phyloP scores from a whole-genome alignment of 92 coral and sea anemone genomes.

The Zoanthus sociatus region DNA sequence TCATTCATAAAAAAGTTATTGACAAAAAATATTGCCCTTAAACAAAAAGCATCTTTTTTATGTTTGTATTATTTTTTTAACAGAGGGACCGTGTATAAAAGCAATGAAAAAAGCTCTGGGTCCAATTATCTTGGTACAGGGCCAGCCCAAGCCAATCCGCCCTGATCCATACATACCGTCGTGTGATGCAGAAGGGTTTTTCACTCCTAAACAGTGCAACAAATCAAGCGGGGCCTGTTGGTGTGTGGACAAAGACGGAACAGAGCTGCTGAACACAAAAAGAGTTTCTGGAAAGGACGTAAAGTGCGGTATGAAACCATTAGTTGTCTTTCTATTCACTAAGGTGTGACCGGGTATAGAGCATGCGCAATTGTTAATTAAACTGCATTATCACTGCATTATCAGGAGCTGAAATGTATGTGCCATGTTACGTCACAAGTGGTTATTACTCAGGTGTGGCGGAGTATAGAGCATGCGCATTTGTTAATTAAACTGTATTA shows the following conservation, averaged over 20 bases:
- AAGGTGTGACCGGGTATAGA: too few species aligned
- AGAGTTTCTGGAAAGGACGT: constrained; percentile 1
- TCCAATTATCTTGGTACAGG: constrained; percentile 13
- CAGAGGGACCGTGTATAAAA: constrained; percentile 35
- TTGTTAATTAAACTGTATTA: too few species aligned
- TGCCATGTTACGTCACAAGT: too few species aligned
- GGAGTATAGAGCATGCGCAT: too few species aligned
- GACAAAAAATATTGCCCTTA: too few species aligned
- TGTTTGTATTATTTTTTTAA: not conserved
- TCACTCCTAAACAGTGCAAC: constrained; percentile 24
- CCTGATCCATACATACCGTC: constrained; percentile 13
- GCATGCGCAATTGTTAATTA: too few species aligned
- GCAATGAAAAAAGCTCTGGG: constrained; percentile 30
- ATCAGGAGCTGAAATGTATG: too few species aligned
- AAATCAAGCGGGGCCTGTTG: constrained; percentile 26
- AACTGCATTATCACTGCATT: too few species aligned
- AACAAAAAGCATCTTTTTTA: not conserved
- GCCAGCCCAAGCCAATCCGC: constrained; percentile 11
- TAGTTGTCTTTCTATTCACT: too few species aligned
- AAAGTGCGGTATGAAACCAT: not conserved
- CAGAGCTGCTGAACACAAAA: constrained; percentile 3
- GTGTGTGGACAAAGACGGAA: constrained; percentile 13
- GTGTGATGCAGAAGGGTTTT: constrained; percentile 22
- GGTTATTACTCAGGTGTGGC: too few species aligned
- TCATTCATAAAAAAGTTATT: too few species aligned